Conservation (phyloP, 2,113 vertebrate species). For the Amblyopsis rosae region DNA sequence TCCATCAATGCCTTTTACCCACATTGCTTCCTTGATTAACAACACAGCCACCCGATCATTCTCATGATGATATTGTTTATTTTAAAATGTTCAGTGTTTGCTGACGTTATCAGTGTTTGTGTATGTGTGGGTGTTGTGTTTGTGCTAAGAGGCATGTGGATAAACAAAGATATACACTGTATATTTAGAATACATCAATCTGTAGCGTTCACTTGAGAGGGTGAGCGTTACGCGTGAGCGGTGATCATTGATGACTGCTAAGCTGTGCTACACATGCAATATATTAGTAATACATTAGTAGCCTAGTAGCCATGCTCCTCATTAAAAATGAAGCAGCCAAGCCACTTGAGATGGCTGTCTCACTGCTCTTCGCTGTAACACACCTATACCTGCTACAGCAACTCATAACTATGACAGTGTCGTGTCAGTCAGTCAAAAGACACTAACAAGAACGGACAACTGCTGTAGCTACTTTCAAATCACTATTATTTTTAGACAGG, state of each 20-base stretch:
- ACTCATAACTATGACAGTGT: slow-evolving; percentile 29
- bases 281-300: slow-evolving; percentile 64
- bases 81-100: not conserved
- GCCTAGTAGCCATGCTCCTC: slow-evolving; percentile 46
- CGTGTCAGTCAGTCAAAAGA: slow-evolving; percentile 14
- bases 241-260: slow-evolving; percentile 26
- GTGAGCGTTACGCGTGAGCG: slow-evolving; percentile 28
- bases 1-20: not conserved
- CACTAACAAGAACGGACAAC: not conserved
- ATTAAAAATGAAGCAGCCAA: slow-evolving; percentile 65
- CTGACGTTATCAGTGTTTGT: not conserved
- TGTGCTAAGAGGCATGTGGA: not conserved
- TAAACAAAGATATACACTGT: no score
- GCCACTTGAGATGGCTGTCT: slow-evolving; percentile 56
- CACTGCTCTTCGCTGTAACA: slow-evolving; percentile 35
- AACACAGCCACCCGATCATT: no score
- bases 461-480: slow-evolving; percentile 1
- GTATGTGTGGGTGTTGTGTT: not conserved
- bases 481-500: not conserved
- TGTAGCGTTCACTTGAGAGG: not conserved
- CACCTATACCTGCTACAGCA: slow-evolving; percentile 15
- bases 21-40: no score
- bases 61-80: no score
- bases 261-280: slow-evolving; percentile 44
- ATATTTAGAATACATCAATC: not conserved